Evolutionary conservation across 30 jellyfish, hydroid and myxozoan species (phyloP), one percentile per base, ranked within the genome.

Genomic region (Aurelia coerulea): DNA sequence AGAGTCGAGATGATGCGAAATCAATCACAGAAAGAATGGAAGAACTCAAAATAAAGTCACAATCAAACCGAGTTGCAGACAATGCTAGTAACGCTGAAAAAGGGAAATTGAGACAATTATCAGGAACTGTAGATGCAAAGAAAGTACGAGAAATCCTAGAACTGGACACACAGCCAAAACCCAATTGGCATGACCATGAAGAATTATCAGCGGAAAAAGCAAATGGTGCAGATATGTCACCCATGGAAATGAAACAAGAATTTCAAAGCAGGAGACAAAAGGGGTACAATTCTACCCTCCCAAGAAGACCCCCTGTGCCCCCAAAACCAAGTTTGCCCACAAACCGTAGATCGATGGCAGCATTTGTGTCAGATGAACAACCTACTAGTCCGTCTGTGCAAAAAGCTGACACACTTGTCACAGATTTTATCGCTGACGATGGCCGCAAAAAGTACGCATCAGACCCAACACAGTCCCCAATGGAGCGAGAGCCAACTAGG

Each of bases 251-350:
- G 89, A 80, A 77, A 18, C 84, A 77, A 41, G 98, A 92, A 49
- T 73, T 87, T 34, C 97, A 90, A 56, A 90, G 90, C 54, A 87
- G 99, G 42, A 85, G 99, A 33, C 99, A 94, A 74, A 92, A 94
- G 70, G 99, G 96, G 10, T 80, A 80, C 53, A 91, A 73, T 52
- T 60, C 94, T 1, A 82, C 91, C 49, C 78, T 71, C 9, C 89
- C 97, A 4, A 66, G 92, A 42, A 85, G 94, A 16, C 99, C 99
- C 10, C 97, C 97, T 19, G 91, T 95, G 18, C 99, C 99, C 18
- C 99, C 99, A 11, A 95, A 95, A 62, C 99, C 99, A 16, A 54
- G 84, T 41, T 69, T 95, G 11, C 99, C 99, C 4, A n/a, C 90
- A 11, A 91, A 90, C 52, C 97, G 99, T 19, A 82, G 97, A 56